Conservation (phyloP, 2,797 vertebrate species). For the Sebastes goodei region DNA sequence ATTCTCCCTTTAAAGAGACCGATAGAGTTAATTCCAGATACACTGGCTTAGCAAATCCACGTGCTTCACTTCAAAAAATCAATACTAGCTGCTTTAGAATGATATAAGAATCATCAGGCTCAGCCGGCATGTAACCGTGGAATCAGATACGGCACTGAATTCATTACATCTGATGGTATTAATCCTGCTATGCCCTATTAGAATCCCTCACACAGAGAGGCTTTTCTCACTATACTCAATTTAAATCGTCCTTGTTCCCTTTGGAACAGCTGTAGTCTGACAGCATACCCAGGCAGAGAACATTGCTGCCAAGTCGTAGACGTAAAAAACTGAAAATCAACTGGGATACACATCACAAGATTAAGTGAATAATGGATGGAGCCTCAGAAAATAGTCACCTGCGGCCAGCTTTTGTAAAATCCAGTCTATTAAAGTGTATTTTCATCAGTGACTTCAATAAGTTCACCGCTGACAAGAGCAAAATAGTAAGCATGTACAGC, state of each 20-base stretch:
- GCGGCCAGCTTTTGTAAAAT: neutral
- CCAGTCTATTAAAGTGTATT: neutral
- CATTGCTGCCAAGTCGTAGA: constrained; percentile 5
- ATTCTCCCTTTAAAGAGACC: constrained; percentile 45
- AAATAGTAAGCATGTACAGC: neutral
- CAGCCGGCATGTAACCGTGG: constrained; percentile 22
- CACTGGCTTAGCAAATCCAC: constrained; percentile 70
- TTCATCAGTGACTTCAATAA: neutral
- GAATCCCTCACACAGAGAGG: neutral
- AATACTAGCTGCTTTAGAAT: constrained; percentile 68
- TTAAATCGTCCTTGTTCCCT: constrained; percentile 27
- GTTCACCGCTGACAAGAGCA: neutral
- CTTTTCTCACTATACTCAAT: neutral
- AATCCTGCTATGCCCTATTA: constrained; percentile 33
- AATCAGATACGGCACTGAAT: constrained; percentile 55
- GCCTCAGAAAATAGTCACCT: neutral
- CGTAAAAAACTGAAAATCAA: constrained; percentile 5
- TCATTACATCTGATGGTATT: constrained; percentile 65
- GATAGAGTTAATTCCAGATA: constrained; percentile 72
- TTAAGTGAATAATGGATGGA: neutral
- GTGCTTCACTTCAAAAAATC: constrained; percentile 70
- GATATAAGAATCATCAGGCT: constrained; percentile 66
- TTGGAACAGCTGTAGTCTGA: constrained; percentile 8
- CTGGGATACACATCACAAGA: neutral
- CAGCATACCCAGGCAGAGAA: neutral